A percentile compares a stretch with the other conserved stretches of the same genome.
Conservation (phyloP, 2,113 vertebrate species). For the Coryphaenoides rupestris region DNA sequence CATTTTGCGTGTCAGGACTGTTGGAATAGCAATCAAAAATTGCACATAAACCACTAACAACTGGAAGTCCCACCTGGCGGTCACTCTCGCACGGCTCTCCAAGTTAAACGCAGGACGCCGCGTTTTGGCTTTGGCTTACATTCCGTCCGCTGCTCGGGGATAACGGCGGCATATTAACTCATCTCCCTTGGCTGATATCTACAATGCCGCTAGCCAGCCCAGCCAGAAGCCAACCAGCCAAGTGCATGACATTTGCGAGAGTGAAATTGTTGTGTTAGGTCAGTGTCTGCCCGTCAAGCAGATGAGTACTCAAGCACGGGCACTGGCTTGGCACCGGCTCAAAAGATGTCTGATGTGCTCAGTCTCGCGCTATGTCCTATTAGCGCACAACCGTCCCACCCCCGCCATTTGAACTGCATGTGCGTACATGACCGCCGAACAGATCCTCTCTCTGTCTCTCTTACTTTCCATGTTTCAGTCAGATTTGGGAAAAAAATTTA, state of each 20-base stretch:
- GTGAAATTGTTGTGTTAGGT: conserved; percentile 31
- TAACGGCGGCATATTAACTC: conserved; percentile 19
- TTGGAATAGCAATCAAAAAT: too few species aligned
- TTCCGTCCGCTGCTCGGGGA: conserved; percentile 2
- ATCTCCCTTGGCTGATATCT: conserved; percentile 20
- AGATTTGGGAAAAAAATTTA: too few species aligned
- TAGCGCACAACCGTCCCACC: not conserved
- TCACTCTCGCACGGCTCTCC: conserved; percentile 24
- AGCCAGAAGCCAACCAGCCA: conserved; percentile 4
- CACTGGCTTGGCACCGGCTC: conserved; percentile 22
- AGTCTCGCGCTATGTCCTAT: conserved; percentile 30
- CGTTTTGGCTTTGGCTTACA: not conserved
- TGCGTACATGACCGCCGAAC: too few species aligned
- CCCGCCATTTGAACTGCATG: too few species aligned
- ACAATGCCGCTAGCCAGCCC: conserved; percentile 3
- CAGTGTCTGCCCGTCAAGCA: conserved; percentile 39
- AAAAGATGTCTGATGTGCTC: conserved; percentile 35
- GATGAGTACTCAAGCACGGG: conserved; percentile 37
- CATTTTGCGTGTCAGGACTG: too few species aligned
- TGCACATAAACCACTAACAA: too few species aligned
- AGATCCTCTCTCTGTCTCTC: too few species aligned
- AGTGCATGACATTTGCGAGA: conserved; percentile 28
- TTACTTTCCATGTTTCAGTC: too few species aligned
- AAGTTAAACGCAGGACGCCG: not conserved
- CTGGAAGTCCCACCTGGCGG: too few species aligned